Evolutionary conservation across 2,888 invertebrate genomes (phyloP), one percentile per base, ranked within the genome.

Genomic region (Glaucopsyche alexis): DNA sequence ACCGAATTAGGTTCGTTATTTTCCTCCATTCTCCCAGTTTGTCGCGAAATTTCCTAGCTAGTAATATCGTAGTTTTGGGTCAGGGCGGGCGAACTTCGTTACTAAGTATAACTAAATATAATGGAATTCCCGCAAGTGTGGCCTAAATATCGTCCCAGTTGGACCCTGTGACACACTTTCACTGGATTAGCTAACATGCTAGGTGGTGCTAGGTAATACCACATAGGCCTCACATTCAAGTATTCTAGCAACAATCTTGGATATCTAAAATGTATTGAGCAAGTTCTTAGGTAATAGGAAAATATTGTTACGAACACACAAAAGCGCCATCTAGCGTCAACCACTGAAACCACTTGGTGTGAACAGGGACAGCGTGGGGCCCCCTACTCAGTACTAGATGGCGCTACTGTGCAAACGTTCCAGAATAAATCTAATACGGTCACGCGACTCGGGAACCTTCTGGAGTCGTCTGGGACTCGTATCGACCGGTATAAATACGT

Each of bases 151-250:
- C 60, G 60, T 38, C 60, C 60, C 60, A 7, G 4, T 60, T 38
- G 60, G 60, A 29, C 60, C 11, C 60, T 38, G 55, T 55, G 60
- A 60, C 60, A 60, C 29, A 60, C 60, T 60, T 60, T 60, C 60
- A 16, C 29, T 13, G 29, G 13, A 60, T 60, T 60, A 60, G 60
- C 60, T 38, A 38, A 55, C 55, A 11, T 19, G 55, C 55, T 55
- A 19, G 55, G 55, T 55, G 16, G 19, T 55, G n/a, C n/a, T n/a
- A n/a, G n/a, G n/a, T n/a, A n/a, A n/a, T n/a, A n/a, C n/a, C n/a
- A 55, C 55, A 4, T 9, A 55, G 19, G 8, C 52, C 29, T 29
- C 29, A 29, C 29, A 29, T 29, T 29, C 3, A 29, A 29, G 29
- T 52, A 47, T 49, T 2, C n/a, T 52, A 52, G 2, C 16, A 52